Base-by-base conservation (phyloP, 1,140 invertebrate species). In the Phenacoccus solenopsis region DNA sequence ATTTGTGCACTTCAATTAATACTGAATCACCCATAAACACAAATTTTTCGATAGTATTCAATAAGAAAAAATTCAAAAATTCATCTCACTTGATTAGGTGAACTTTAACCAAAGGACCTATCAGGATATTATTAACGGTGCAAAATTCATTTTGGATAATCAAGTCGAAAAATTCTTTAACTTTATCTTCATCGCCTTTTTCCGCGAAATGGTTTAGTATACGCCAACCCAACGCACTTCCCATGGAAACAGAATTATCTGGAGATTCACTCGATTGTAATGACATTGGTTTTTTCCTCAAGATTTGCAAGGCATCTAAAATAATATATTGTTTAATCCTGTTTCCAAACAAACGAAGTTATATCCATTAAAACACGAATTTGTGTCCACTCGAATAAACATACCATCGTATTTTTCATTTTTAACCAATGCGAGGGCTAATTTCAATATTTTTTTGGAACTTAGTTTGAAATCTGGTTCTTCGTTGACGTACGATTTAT, bases 101-200 rank as follows among this genome's bases (percentile, higher is more conserved):
- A 0, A 85, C 85, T 78, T 88, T 90, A 20, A 92, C 83, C 2
- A 87, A 76, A 0, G 88, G 86, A 1, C 87, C 88, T 49, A 91
- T 76, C 16, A 88, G 72, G 1, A 85, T 78, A 78, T 88, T 88
- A 13, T 78, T 83, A 1, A 80, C 73, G 70, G 79, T 74, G 13
- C 84, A 79, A 73, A 83, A 87, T n/a, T 84, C 83, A 59, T 82
- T 81, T 0, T 83, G 77, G 1, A 85, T 74, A 0, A 91, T 74
- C 0, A 78, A 72, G 68, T 87, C 81, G 69, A 88, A 88, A 16
- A 90, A 61, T 75, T 81, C 77, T 38, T 84, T 79, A 7, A 87
- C 76, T 76, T 84, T 80, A 35, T 82, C 81, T 0, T 76, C 78
- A 74, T 86, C 79, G 12, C 87, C 86, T 56, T 81, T 73, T 73